Base-by-base conservation (phyloP, 1,140 invertebrate species). In the Halesus radiatus region DNA sequence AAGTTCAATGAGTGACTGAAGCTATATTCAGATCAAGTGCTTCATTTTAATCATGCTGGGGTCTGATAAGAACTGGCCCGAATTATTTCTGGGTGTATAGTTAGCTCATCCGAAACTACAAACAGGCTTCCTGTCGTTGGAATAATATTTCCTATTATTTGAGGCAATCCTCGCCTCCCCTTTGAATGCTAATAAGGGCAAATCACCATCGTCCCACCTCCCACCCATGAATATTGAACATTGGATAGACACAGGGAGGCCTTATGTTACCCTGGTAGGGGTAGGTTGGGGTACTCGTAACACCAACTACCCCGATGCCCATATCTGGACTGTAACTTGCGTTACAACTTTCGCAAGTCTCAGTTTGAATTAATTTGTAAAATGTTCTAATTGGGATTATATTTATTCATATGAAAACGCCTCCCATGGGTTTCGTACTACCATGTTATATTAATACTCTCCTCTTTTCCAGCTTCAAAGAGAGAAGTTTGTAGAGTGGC, bases 61-160 rank as follows among this genome's bases (percentile, higher is more conserved):
- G n/a, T 8, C 64, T 22, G 26, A 32, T 68, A 70, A 37, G 29
- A 20, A 52, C 3, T 20, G 5, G 3, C n/a, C 62, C 15, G 22
- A 37, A 70, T 70, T 70, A 70, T 66, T 29, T 29, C 22, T 26
- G 37, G 32, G 37, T 70, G 66, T 70, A 70, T 70, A 45, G 37
- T 70, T n/a, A 20, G n/a, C 45, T 32, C n/a, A 70, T 7, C 32
- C 32, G 8, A 50, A 68, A 20, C 32, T 74, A 56, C 70, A 74
- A 74, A 74, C 70, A 74, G 53, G 50, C 70, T 45, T 70, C 32
- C 66, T 74, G 70, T 70, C 70, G 70, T 74, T 74, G 52, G 50
- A 54, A 74, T 74, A 74, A 74, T 74, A 74, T 74, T 74, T 74
- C 70, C 70, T 56, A 74, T 74, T 74, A 74, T 74, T 74, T 74